Conservation (phyloP, 2,797 vertebrate genomes). For the Zalophus californianus region DNA sequence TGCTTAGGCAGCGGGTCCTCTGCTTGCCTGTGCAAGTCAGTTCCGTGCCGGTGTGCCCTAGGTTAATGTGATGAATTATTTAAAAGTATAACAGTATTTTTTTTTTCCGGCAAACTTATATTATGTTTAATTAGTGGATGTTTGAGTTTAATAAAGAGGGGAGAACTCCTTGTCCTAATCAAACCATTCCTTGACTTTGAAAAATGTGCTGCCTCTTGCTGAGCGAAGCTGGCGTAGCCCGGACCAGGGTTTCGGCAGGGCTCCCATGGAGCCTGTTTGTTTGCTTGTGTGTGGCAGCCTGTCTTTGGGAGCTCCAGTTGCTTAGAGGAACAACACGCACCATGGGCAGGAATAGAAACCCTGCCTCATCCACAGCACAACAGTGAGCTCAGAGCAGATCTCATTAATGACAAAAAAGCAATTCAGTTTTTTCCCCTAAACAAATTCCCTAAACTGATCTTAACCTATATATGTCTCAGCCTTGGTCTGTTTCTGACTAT, state of each 20-base stretch:
- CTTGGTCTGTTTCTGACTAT: neutral
- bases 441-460: neutral
- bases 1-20: neutral
- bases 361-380: neutral
- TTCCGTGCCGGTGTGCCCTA: neutral
- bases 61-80: neutral
- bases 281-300: neutral
- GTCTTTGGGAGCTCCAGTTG: neutral
- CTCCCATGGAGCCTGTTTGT: neutral
- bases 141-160: slow-evolving; percentile 52
- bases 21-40: neutral
- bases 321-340: neutral
- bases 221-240: neutral
- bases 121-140: slow-evolving; percentile 58
- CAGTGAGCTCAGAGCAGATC: neutral
- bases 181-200: slow-evolving; percentile 50
- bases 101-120: neutral
- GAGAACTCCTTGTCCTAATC: neutral
- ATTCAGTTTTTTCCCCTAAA: neutral
- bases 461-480: neutral
- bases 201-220: slow-evolving; percentile 56
- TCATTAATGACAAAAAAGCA: neutral
- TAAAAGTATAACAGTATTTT: neutral
- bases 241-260: neutral
- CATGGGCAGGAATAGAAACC: neutral